Evolutionary conservation across 2,797 vertebrate species (phyloP), one percentile per base, ranked within the genome.

Genomic region (Helicolenus hilgendorfi): DNA sequence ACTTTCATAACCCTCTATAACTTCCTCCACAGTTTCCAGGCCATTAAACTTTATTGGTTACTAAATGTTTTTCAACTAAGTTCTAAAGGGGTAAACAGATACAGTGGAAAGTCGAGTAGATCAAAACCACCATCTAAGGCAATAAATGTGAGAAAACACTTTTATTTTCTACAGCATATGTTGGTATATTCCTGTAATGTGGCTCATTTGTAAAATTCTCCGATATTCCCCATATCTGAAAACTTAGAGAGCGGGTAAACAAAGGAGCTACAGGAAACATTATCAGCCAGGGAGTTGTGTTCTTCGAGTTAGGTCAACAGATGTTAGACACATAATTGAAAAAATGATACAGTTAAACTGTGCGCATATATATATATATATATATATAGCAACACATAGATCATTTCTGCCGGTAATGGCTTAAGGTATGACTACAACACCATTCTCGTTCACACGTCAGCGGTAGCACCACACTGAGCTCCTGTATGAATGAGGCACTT

Each of bases 11-110:
- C 14, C 27, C 4, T 62, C 9, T 29, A 9, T 56, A 75, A 38
- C 26, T 8, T 20, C 49, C 26, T 60, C n/a, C 62, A 24, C 7
- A 38, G 27, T 36, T 60, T 49, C 11, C 22, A 65, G 71, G 75
- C 76, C 18, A 7, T 71, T 58, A 7, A 41, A 41, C 18, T 38
- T 63, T 20, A 69, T 63, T 55, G 27, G 36, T 60, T 79, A 33
- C 55, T 35, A 36, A 33, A 76, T 64, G n/a, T 18, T 76, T 74
- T 83, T 22, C 31, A 5, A 53, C 35, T 45, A 35, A 80, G 20
- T 45, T 72, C 49, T 64, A 11, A 60, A 41, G 38, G 35, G 31
- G 27, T 45, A 55, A 81, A 77, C 41, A 63, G 14, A 84, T 70
- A 24, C 31, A 36, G n/a, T 20, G 29, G 10, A 38, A 56, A 85